phyloP scores from a whole-genome alignment of 2,797 vertebrate genomes.

The Sitta carolinensis region DNA sequence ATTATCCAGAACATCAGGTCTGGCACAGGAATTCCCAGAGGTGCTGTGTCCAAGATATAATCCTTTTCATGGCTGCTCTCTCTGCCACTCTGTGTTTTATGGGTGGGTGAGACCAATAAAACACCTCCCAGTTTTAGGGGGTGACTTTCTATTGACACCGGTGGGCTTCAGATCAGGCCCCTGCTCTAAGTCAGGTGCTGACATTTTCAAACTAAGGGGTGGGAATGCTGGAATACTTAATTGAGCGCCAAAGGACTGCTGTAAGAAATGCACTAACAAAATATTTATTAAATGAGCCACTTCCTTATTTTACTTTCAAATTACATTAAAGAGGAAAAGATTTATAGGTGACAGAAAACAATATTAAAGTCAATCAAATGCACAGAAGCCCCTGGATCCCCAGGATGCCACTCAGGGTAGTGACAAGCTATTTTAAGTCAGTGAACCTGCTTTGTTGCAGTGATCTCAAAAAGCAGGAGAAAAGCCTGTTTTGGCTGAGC shows the following conservation, averaged over 20 bases:
- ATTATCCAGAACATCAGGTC: not conserved
- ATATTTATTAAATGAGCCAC: not conserved
- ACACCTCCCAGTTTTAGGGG: not conserved
- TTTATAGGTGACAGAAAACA: not conserved
- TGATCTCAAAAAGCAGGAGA: not conserved
- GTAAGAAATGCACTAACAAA: not conserved
- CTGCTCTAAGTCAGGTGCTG: not conserved
- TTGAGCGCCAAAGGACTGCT: not conserved
- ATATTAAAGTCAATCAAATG: not conserved
- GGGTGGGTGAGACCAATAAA: conserved; percentile 4
- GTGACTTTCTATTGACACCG: not conserved
- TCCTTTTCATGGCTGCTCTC: not conserved
- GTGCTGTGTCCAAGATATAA: not conserved
- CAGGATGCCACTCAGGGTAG: not conserved
- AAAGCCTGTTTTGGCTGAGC: not conserved
- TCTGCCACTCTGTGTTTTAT: not conserved
- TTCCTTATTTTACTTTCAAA: conserved; percentile 7
- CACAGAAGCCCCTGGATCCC: not conserved
- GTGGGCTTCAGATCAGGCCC: not conserved
- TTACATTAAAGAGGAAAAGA: not conserved
- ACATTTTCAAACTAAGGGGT: not conserved
- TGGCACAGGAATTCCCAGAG: fast-evolving
- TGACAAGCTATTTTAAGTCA: not conserved
- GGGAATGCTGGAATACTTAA: not conserved
- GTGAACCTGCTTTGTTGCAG: not conserved